phyloP scores from a whole-genome alignment of 2,113 vertebrate species.

The Leptobrachium ailaonicum region DNA sequence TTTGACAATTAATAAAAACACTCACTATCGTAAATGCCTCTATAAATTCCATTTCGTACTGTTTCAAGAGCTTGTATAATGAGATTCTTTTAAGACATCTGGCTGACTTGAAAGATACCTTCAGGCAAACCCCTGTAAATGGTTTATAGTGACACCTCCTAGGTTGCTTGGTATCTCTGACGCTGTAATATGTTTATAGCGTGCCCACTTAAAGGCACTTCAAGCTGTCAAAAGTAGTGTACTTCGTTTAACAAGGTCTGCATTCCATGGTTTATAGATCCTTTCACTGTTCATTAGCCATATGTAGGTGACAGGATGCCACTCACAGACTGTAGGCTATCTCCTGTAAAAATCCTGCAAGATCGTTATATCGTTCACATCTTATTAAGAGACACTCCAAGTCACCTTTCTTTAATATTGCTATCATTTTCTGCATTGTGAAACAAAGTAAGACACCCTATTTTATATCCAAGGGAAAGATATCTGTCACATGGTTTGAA shows the following conservation, averaged over 20 bases:
- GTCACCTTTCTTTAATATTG: too few species aligned
- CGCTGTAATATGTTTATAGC: conserved; percentile 30
- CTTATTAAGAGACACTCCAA: too few species aligned
- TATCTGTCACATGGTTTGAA: too few species aligned
- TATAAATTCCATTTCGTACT: neutral
- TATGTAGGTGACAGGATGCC: neutral
- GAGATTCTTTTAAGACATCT: conserved; percentile 25
- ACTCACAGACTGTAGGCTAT: neutral
- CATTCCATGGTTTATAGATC: conserved; percentile 20
- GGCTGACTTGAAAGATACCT: conserved; percentile 34
- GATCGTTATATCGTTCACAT: too few species aligned
- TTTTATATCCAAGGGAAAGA: too few species aligned
- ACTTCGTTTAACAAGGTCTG: conserved; percentile 15
- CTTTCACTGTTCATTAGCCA: neutral
- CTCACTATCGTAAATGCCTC: neutral
- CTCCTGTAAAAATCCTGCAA: too few species aligned
- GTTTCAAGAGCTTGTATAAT: conserved; percentile 15
- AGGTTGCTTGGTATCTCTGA: conserved; percentile 12
- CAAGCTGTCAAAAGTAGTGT: conserved; percentile 9
- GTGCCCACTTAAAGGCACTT: neutral
- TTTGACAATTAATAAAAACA: neutral
- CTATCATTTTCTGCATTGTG: too few species aligned
- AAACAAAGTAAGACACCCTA: too few species aligned
- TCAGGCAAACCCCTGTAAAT: conserved; percentile 13
- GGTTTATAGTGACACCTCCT: conserved; percentile 34